These are phyloP conservation scores for Peromyscus nudipes DNA, from an alignment of 2,797 vertebrate species.

Conservation along the genomic window DNA sequence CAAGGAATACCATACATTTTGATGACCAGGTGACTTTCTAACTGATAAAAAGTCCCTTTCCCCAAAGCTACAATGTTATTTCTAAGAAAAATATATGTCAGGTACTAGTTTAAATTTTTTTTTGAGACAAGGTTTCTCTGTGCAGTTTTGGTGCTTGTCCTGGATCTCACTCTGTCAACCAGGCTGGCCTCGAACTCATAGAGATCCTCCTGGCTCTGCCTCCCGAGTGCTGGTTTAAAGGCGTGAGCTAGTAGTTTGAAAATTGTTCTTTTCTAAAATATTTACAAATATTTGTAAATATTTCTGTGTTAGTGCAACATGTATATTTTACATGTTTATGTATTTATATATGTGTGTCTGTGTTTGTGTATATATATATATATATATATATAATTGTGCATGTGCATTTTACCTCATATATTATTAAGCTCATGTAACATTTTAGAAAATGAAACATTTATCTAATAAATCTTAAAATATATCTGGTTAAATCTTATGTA, in stretches of 20 bases:
- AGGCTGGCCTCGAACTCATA: no score
- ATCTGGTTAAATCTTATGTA: slow-evolving; percentile 62
- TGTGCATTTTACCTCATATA: not conserved
- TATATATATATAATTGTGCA: not conserved
- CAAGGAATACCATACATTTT: not conserved
- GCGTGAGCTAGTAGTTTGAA: not conserved
- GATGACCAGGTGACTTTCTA: accelerated
- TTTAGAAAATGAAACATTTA: slow-evolving; percentile 43
- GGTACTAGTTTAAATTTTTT: not conserved
- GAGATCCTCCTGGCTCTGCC: no score
- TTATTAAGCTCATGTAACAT: slow-evolving; percentile 9
- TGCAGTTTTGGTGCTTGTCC: no score
- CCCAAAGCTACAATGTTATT: not conserved
- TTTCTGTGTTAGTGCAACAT: not conserved
- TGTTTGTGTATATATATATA: not conserved
- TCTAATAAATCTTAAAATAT: slow-evolving; percentile 66
- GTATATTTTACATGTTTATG: not conserved
- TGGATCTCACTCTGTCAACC: no score
- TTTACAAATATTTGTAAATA: not conserved
- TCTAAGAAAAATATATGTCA: not conserved
- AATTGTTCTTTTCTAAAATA: not conserved
- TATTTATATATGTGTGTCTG: not conserved
- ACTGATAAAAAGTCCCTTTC: not conserved
- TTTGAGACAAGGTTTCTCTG: no score
- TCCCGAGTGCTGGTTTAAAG: no score